Base-by-base conservation (phyloP, 2,888 invertebrate genomes). In the Ophion slaviceki region DNA sequence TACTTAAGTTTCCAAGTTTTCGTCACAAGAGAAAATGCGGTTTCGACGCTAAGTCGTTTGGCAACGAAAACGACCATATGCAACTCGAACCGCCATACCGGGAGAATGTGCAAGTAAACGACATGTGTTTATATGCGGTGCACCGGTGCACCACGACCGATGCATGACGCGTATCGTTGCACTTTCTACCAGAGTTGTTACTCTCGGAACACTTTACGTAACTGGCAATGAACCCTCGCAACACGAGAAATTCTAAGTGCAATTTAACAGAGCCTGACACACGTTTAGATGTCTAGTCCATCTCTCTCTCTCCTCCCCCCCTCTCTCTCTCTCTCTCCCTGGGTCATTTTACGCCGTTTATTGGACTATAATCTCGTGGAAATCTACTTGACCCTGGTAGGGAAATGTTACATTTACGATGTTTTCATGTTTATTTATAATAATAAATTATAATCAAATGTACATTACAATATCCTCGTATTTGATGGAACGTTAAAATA, bases 201-300 rank as follows among this genome's bases (percentile, higher is more conserved):
- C 89, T 89, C 82, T 84, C 32, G 20, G 85, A 76, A 85, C 86
- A 78, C 67, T 91, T 93, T 93, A 91, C 90, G 91, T 92, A 93
- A 93, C 92, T 93, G 93, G 89, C 92, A 93, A 93, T 93, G 93
- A 93, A 93, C 92, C 90, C 91, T 89, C 88, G 87, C 32, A 66
- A 61, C 61, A 70, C 70, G 45, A 45, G 81, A 86, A 81, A 81
- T 70, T 71, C 78, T 67, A 75, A 84, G 75, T 76, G 86, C 78
- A 80, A 84, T 75, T 84, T 75, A 74, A 68, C 68, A 68, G 24
- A 82, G 40, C 64, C 59, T 59, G 32, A 70, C 81, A 32, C 61
- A 75, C 47, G 84, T 67, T 45, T 61, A 36, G 53, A 80, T 75
- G 66, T 68, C 32, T 32, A 36, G 71, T 77, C 64, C 53, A 36